These are phyloP conservation scores for Galeruca laticollis DNA, from an alignment of 2,888 invertebrate genomes.

Conservation along the genomic window DNA sequence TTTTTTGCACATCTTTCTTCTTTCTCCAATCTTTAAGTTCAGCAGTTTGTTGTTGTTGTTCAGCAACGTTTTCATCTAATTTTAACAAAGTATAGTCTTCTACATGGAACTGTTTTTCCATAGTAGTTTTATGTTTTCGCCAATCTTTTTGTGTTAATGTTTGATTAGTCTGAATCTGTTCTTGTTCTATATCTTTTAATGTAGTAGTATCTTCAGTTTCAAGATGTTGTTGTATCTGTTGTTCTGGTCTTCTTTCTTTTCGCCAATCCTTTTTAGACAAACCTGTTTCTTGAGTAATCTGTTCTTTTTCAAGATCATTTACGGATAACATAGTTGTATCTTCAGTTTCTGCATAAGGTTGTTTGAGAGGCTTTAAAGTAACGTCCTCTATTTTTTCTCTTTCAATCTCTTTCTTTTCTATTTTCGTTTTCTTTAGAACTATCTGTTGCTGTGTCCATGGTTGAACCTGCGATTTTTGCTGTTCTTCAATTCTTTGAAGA, in stretches of 20 bases:
- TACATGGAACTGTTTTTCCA: conserved; percentile 54
- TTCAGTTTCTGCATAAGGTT: conserved; percentile 47
- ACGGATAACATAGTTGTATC: conserved; percentile 54
- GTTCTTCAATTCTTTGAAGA: conserved; percentile 43
- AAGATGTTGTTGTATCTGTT: conserved; percentile 43
- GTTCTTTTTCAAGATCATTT: conserved; percentile 50
- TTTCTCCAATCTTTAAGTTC: conserved; percentile 52
- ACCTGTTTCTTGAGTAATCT: conserved; percentile 19
- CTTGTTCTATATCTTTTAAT: conserved; percentile 59
- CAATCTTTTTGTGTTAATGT: conserved; percentile 62
- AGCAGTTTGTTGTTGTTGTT: conserved; percentile 46
- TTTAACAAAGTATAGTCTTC: conserved; percentile 47
- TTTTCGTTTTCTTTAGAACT: conserved; percentile 68
- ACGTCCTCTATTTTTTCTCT: conserved; percentile 67
- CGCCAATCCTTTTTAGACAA: conserved; percentile 53
- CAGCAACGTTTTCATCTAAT: conserved; percentile 49
- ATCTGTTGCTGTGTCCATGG: conserved; percentile 78
- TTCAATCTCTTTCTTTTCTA: conserved; percentile 62
- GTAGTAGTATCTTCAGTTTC: conserved; percentile 57
- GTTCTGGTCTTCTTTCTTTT: conserved; percentile 63
- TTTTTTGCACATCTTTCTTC: conserved; percentile 48
- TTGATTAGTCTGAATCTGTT: conserved; percentile 23
- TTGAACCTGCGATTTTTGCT: conserved; percentile 60
- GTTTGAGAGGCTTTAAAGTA: conserved; percentile 70
- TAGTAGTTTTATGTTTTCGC: conserved; percentile 55